These are phyloP conservation scores for Periophthalmus magnuspinnatus DNA, from an alignment of 2,797 vertebrate genomes.

Conservation along the genomic window DNA sequence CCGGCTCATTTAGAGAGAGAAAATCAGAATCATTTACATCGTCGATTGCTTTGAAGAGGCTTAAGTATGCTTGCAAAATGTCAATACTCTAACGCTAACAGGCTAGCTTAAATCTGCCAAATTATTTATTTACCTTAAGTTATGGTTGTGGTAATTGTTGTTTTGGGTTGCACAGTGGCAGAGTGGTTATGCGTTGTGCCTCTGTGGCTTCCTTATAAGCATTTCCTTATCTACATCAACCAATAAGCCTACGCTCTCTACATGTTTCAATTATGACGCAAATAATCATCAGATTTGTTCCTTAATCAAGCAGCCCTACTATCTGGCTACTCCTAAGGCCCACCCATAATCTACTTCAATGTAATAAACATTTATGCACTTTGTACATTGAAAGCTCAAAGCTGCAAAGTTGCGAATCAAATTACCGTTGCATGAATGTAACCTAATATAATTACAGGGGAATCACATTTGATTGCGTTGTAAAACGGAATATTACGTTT, in stretches of 20 bases:
- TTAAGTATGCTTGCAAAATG: slow-evolving; percentile 26
- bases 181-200: neutral
- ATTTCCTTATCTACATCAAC: no score
- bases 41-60: slow-evolving; percentile 41
- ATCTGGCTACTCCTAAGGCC: neutral
- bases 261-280: neutral
- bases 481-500: neutral
- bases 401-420: neutral
- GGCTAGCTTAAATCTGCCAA: slow-evolving; percentile 19
- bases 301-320: neutral
- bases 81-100: slow-evolving; percentile 25
- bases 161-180: neutral
- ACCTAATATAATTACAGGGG: neutral
- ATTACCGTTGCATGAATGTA: slow-evolving; percentile 2
- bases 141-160: neutral
- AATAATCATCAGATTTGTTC: neutral
- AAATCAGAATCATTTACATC: slow-evolving; percentile 46
- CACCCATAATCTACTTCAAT: neutral
- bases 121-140: neutral
- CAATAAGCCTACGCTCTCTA: neutral
- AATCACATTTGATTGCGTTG: slow-evolving; percentile 3
- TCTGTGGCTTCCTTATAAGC: neutral
- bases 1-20: slow-evolving; percentile 33
- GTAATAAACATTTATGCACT: neutral
- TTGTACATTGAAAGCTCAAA: neutral